Conservation (phyloP, 2,797 vertebrate genomes). For the Chromobotia macracanthus region DNA sequence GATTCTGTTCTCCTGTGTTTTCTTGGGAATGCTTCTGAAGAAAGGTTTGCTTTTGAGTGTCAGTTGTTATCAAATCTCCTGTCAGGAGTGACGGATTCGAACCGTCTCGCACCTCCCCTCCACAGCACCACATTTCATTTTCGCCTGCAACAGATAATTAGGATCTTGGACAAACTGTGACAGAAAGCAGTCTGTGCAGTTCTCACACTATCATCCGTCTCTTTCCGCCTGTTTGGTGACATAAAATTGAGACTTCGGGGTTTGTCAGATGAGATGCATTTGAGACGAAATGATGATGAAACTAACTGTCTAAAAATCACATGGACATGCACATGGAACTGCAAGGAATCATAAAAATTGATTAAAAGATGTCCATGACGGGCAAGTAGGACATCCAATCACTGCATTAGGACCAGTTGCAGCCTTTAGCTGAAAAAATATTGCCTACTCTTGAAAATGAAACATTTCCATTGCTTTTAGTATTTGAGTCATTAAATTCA, state of each 20-base stretch:
- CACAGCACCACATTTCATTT: conserved; percentile 41
- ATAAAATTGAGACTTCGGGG: neutral
- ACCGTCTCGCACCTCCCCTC: conserved; percentile 9
- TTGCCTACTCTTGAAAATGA: no score
- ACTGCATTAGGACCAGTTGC: no score
- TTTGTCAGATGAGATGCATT: neutral
- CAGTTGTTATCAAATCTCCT: conserved; percentile 54
- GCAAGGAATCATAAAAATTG: no score
- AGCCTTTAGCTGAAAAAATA: no score
- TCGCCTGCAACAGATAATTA: conserved; percentile 35
- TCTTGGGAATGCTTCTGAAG: neutral
- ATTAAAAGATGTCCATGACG: no score
- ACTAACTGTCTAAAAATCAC: no score
- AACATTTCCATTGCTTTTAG: no score
- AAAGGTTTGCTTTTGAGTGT: conserved; percentile 4
- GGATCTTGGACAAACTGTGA: conserved; percentile 22
- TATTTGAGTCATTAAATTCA: no score
- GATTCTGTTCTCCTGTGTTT: conserved; percentile 17
- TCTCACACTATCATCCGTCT: conserved; percentile 51
- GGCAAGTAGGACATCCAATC: no score
- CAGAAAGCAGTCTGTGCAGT: conserved; percentile 41
- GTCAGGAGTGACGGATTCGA: conserved; percentile 59
- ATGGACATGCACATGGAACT: no score
- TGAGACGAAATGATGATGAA: neutral
- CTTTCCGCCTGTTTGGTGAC: neutral